Evolutionary conservation across 30 jellyfish, hydroid and myxozoan species (phyloP).

Genomic region (Aurelia aurita complex sp. Pacific): DNA sequence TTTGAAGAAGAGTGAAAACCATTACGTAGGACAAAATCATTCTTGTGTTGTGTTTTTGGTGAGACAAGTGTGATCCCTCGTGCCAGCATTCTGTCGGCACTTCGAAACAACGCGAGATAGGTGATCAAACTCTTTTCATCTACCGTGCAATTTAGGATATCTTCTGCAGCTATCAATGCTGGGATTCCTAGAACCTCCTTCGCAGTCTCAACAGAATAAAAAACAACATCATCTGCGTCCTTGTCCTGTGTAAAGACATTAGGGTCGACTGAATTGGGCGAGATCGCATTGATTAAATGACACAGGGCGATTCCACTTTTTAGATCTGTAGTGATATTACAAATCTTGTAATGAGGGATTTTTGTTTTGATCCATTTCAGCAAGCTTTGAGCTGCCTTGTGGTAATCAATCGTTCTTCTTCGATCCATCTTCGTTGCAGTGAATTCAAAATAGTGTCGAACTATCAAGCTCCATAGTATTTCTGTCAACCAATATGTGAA

Average conservation of each 20-base stretch:
- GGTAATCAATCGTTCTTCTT: constrained; percentile 48
- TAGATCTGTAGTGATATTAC: constrained; percentile 59
- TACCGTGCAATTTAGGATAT: constrained; percentile 66
- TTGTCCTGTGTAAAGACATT: constrained; percentile 20
- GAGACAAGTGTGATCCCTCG: constrained; percentile 73
- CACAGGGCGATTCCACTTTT: constrained; percentile 77
- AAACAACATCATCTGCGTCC: constrained; percentile 64
- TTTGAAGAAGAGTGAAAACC: not conserved
- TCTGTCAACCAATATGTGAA: constrained; percentile 61
- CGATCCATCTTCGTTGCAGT: constrained; percentile 45
- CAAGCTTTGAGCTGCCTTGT: constrained; percentile 75
- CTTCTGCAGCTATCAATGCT: constrained; percentile 63
- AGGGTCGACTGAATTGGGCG: constrained; percentile 71
- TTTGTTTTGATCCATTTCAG: constrained; percentile 83
- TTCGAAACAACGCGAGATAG: constrained; percentile 84
- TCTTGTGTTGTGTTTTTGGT: not conserved
- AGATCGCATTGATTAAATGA: constrained; percentile 76
- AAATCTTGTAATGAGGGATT: constrained; percentile 60
- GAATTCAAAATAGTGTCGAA: constrained; percentile 71
- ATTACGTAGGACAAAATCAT: not conserved
- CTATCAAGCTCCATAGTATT: constrained; percentile 72
- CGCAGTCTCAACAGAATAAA: constrained; percentile 83
- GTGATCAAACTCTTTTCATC: constrained; percentile 85
- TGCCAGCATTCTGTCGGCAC: constrained; percentile 89
- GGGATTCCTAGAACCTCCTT: constrained; percentile 93